Evolutionary conservation across 1,140 invertebrate genomes (phyloP), one percentile per base, ranked within the genome.

Genomic region (Cataglyphis hispanica): DNA sequence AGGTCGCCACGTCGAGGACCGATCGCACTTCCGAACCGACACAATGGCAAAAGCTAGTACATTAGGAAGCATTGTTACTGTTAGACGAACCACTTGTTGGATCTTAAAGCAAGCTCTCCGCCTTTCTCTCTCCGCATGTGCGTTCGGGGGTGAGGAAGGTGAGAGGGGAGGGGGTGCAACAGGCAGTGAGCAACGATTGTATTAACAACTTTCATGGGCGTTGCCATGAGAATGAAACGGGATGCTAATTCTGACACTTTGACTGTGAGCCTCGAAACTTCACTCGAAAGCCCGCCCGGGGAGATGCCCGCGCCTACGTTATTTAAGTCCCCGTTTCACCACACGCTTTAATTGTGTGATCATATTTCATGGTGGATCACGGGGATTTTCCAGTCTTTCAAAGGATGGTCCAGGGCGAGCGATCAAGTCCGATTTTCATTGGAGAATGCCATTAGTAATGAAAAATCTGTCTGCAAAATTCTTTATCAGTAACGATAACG

Each of bases 51-150:
- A 75, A 61, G 61, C 46, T 63, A 72, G 67, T 60, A 72, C 85
- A 85, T 90, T 90, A 90, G 88, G 78, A 85, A 80, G 61, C 84
- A 87, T 92, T 92, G 89, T 92, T 91, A 84, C 89, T 53, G 69
- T 89, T 86, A 88, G 87, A 90, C 88, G 89, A 91, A 87, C 89
- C 91, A 92, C 92, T 92, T 92, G 92, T 92, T 92, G 92, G 87
- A 91, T 85, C 80, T 84, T 87, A 72, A 91, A 86, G 78, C 76
- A 60, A 86, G 89, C 43, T 61, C 63, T 27, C 63, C n/a, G 27
- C 25, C 22, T 64, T 61, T 81, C 66, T 64, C 16, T 11, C 56
- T 22, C 40, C n/a, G 13, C 19, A 34, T 78, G 34, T 43, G 43
- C 37, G 43, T 50, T 16, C 13, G 8, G 46, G 43, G 46, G 13